Percentiles rank a stretch among this genome's conserved stretches.
Evolutionary conservation across 1,140 invertebrate species (phyloP).

Genomic region (Halesus radiatus): DNA sequence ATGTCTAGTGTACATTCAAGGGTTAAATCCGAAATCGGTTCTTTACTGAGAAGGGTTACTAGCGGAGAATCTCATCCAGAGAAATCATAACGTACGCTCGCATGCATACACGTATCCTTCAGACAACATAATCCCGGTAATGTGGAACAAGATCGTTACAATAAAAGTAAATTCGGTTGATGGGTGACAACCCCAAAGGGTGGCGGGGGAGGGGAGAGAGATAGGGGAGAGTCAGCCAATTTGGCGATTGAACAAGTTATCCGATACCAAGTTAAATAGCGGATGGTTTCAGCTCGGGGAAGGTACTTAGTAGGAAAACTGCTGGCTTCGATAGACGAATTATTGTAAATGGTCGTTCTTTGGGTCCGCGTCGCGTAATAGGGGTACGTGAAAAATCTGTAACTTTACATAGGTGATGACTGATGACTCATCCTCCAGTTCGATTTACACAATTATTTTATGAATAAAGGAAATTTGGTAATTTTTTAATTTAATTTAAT

Average conservation of each 20-base stretch:
- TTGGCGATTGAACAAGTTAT: constrained; percentile 58
- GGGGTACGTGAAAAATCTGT: no score
- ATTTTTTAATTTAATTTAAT: no score
- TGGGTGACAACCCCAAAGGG: constrained; percentile 50
- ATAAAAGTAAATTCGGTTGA: constrained; percentile 58
- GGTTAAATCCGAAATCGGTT: no score
- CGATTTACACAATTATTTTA: no score
- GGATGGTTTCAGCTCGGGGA: constrained; percentile 23
- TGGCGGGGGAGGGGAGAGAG: background rate
- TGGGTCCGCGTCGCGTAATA: no score
- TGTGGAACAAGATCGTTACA: constrained; percentile 57
- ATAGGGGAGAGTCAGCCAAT: constrained; percentile 49
- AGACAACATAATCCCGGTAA: constrained; percentile 56
- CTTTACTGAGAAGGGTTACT: no score
- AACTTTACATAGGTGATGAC: no score
- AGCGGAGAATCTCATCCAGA: background rate
- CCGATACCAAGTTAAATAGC: constrained; percentile 51
- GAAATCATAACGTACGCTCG: constrained; percentile 38
- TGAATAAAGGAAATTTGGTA: no score
- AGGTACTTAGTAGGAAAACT: constrained; percentile 4
- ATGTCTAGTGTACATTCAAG: no score
- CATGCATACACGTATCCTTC: constrained; percentile 52
- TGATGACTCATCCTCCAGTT: no score
- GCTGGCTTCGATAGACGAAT: constrained; percentile 13
- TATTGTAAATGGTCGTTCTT: no score